phyloP scores from a whole-genome alignment of 2,113 vertebrate species.

The Ceuthmochares aereus region DNA sequence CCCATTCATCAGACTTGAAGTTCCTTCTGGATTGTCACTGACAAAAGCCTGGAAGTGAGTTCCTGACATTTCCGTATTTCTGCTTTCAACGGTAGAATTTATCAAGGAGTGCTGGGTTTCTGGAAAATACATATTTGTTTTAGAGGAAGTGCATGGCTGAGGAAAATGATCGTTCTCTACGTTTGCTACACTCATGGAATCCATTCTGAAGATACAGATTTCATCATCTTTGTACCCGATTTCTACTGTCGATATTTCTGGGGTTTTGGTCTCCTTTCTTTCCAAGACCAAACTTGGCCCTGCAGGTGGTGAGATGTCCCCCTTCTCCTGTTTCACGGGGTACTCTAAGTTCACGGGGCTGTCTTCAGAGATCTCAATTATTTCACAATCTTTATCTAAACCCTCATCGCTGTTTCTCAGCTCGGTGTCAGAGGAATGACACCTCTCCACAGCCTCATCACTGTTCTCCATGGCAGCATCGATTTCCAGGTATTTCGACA shows the following conservation, averaged over 20 bases:
- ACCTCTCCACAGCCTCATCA: slow-evolving; percentile 46
- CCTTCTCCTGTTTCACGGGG: slow-evolving; percentile 75
- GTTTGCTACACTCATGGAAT: slow-evolving; percentile 63
- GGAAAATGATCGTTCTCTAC: slow-evolving; percentile 76
- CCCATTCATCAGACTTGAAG: slow-evolving; percentile 23
- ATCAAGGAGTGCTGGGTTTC: slow-evolving; percentile 85
- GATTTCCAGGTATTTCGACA: slow-evolving; percentile 81
- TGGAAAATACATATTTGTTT: slow-evolving; percentile 78
- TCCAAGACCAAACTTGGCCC: slow-evolving; percentile 53
- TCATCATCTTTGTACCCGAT: slow-evolving; percentile 81
- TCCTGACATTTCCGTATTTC: slow-evolving; percentile 73
- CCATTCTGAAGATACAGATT: slow-evolving; percentile 82
- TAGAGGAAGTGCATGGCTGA: slow-evolving; percentile 81
- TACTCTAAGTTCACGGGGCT: slow-evolving; percentile 64
- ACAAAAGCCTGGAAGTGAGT: slow-evolving; percentile 72
- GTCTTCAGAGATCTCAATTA: slow-evolving; percentile 83
- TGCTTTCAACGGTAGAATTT: slow-evolving; percentile 84
- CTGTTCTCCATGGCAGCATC: slow-evolving; percentile 74
- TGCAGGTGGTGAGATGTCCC: neutral
- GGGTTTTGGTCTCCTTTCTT: slow-evolving; percentile 64
- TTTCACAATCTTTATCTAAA: slow-evolving; percentile 79
- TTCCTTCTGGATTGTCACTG: slow-evolving; percentile 70
- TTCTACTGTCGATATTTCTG: slow-evolving; percentile 76
- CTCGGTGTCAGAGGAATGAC: slow-evolving; percentile 75
- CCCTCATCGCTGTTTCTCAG: slow-evolving; percentile 57